phyloP scores from a whole-genome alignment of 1,140 invertebrate species.

The Zophobas atratus region DNA sequence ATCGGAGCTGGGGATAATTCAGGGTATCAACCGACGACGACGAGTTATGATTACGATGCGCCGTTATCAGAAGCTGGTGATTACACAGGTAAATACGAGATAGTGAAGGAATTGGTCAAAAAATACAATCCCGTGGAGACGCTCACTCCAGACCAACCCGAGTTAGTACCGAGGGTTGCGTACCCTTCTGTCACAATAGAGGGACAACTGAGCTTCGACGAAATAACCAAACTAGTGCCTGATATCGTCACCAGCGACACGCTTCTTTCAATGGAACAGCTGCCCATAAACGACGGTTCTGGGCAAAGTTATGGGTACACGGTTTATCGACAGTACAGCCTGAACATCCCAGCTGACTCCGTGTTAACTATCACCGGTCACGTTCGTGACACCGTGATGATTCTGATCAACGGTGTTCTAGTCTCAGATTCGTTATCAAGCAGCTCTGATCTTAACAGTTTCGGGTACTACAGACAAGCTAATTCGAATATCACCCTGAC shows the following conservation, averaged over 20 bases:
- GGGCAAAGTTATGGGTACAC: constrained; percentile 75
- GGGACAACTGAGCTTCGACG: constrained; percentile 71
- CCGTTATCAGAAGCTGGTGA: constrained; percentile 71
- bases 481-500: constrained; percentile 61
- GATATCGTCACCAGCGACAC: constrained; percentile 46
- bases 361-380: constrained; percentile 68
- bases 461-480: constrained; percentile 69
- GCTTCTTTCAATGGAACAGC: constrained; percentile 71
- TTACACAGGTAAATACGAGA: constrained; percentile 69
- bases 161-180: constrained; percentile 59
- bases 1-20: constrained; percentile 37
- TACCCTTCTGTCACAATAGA: constrained; percentile 59
- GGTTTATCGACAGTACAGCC: constrained; percentile 68
- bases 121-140: constrained; percentile 66
- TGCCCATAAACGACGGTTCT: constrained; percentile 70
- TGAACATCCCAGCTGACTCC: constrained; percentile 61
- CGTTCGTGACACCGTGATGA: constrained; percentile 72
- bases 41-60: constrained; percentile 75
- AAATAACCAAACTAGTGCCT: constrained; percentile 46
- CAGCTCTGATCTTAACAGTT: constrained; percentile 63
- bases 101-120: constrained; percentile 60
- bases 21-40: constrained; percentile 69
- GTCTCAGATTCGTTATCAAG: constrained; percentile 64
- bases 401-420: constrained; percentile 68
- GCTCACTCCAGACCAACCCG: constrained; percentile 63